Conservation (phyloP, 2,113 vertebrate species). For the Sylvilagus bachmani region DNA sequence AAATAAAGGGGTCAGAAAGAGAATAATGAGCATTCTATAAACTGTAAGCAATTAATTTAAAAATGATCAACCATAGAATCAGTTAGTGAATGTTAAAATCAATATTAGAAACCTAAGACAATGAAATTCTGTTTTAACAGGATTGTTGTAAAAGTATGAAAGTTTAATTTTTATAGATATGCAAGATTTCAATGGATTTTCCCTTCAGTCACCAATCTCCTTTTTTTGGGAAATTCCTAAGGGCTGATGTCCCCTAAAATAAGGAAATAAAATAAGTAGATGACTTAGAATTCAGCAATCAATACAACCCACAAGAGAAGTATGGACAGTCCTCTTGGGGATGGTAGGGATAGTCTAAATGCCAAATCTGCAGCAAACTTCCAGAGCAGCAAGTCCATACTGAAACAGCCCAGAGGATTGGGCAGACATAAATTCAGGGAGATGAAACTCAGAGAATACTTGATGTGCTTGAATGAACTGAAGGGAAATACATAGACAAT, state of each 20-base stretch:
- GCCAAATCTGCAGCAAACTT: background rate
- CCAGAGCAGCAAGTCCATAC: background rate
- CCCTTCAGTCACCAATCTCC: fast-evolving
- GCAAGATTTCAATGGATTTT: background rate
- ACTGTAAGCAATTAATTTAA: background rate
- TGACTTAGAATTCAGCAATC: background rate
- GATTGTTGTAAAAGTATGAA: too few species aligned
- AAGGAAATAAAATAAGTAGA: background rate
- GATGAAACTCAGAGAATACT: background rate
- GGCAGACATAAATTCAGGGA: background rate
- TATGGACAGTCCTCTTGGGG: background rate
- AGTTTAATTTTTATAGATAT: background rate
- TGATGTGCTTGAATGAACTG: background rate
- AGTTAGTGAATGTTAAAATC: background rate
- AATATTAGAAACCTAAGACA: background rate
- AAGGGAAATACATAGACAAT: background rate
- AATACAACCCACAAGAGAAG: background rate
- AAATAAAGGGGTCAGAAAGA: background rate
- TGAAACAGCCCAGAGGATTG: background rate
- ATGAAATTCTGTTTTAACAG: background rate
- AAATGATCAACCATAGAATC: background rate
- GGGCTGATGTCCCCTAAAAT: background rate
- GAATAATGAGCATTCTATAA: too few species aligned
- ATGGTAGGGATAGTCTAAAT: background rate
- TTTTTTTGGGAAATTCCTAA: background rate